These are phyloP conservation scores for Andrena haemorrhoa DNA, from an alignment of 2,888 invertebrate species.

Conservation along the genomic window DNA sequence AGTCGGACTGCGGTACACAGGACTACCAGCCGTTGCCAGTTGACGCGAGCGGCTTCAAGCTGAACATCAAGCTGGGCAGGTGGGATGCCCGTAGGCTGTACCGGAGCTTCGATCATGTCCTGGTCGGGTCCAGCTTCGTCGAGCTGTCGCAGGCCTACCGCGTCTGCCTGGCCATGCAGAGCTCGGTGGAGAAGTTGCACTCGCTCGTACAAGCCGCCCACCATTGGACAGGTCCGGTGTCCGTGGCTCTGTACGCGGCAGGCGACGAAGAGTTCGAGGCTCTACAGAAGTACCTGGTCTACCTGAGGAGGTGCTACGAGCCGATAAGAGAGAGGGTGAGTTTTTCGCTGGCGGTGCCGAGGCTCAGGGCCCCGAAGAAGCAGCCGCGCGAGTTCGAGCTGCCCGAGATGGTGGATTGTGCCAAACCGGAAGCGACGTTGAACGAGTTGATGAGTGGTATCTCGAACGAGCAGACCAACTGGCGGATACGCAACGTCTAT, in stretches of 20 bases:
- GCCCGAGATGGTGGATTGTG: constrained; percentile 87
- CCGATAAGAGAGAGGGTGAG: constrained; percentile 90
- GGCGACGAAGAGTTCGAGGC: constrained; percentile 92
- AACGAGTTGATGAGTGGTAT: constrained; percentile 87
- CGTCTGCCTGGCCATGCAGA: constrained; percentile 94
- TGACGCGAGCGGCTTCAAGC: constrained; percentile 80
- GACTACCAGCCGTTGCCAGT: constrained; percentile 69
- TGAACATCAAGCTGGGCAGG: constrained; percentile 89
- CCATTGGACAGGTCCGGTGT: constrained; percentile 95
- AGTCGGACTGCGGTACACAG: constrained; percentile 69
- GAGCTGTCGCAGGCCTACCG: constrained; percentile 87
- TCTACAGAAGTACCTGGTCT: constrained; percentile 90
- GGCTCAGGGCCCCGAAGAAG: constrained; percentile 85
- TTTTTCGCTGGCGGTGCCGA: constrained; percentile 91
- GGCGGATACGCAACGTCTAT: constrained; percentile 92
- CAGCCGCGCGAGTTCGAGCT: constrained; percentile 77
- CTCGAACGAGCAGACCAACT: constrained; percentile 88
- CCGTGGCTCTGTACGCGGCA: constrained; percentile 92
- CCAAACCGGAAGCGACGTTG: constrained; percentile 88
- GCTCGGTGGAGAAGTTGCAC: constrained; percentile 92
- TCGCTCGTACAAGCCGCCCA: constrained; percentile 92
- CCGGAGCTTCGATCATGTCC: constrained; percentile 90
- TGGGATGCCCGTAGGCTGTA: constrained; percentile 91
- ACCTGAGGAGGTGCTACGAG: constrained; percentile 91
- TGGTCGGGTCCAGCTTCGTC: constrained; percentile 89